These are phyloP conservation scores for Donacobius atricapilla DNA, from an alignment of 2,113 vertebrate species.

Conservation along the genomic window DNA sequence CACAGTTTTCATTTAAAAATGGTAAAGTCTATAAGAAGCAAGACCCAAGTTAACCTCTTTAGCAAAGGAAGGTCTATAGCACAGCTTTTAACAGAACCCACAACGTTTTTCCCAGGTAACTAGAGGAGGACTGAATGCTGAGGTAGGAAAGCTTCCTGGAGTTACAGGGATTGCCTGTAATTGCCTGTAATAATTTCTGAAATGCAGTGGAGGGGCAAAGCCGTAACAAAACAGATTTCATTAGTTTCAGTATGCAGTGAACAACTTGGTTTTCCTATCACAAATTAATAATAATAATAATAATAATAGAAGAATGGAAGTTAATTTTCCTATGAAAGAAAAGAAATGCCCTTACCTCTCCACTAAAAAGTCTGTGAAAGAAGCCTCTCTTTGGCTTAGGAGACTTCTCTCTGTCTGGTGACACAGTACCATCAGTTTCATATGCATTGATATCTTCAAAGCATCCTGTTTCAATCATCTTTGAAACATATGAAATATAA, in stretches of 20 bases:
- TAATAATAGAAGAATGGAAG: neutral
- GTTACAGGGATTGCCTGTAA: neutral
- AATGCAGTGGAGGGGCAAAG: neutral
- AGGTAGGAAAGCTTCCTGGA: neutral
- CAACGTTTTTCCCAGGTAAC: neutral
- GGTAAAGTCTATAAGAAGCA: neutral
- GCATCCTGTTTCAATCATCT: slow-evolving; percentile 94
- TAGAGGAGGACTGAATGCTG: neutral
- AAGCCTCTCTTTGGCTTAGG: slow-evolving; percentile 82
- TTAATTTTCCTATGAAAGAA: neutral
- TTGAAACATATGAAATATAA: neutral
- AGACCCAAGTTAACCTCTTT: neutral
- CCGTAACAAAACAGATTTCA: neutral
- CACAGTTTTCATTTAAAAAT: neutral
- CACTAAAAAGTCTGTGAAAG: slow-evolving; percentile 85
- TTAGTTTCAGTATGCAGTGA: neutral
- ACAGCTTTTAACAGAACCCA: neutral
- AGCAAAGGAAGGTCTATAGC: neutral
- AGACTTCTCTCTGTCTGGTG: slow-evolving; percentile 74
- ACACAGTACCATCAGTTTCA: slow-evolving; percentile 73
- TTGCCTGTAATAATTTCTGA: neutral
- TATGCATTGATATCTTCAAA: slow-evolving; percentile 88
- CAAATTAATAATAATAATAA: neutral
- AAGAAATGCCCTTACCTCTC: slow-evolving; percentile 77
- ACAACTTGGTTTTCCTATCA: neutral